Percentiles rank a stretch among this genome's conserved stretches.
Conservation (phyloP, 2,888 invertebrate genomes). For the Drosophila koepferae region DNA sequence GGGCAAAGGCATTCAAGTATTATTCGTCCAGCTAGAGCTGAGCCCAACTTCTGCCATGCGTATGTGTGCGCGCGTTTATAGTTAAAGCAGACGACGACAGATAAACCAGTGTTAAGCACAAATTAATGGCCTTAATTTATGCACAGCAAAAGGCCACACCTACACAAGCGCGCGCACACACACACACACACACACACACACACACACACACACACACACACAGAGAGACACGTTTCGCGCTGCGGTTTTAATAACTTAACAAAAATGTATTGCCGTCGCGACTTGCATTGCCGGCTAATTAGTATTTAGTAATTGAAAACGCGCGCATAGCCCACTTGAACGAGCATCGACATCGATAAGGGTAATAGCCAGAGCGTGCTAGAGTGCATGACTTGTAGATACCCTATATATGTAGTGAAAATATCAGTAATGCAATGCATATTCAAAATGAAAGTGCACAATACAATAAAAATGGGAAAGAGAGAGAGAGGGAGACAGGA, state of each 20-base stretch:
- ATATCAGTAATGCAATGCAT: background rate
- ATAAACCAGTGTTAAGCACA: slow-evolving; percentile 77
- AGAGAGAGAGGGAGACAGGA: background rate
- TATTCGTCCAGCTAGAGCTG: slow-evolving; percentile 11
- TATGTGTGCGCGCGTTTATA: slow-evolving; percentile 54
- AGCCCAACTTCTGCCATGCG: slow-evolving; percentile 46
- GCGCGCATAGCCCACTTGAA: slow-evolving; percentile 48
- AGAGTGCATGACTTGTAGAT: background rate
- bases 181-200: slow-evolving; percentile 15
- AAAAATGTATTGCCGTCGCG: slow-evolving; percentile 69
- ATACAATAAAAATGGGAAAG: background rate
- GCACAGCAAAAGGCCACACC: slow-evolving; percentile 34
- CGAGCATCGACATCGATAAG: slow-evolving; percentile 46
- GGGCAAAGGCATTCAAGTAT: slow-evolving; percentile 4
- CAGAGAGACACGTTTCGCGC: slow-evolving; percentile 18
- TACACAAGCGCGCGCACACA: slow-evolving; percentile 10
- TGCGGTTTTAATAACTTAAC: slow-evolving; percentile 75
- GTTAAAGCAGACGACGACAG: slow-evolving; percentile 69
- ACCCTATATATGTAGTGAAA: background rate
- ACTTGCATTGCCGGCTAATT: slow-evolving; percentile 67
- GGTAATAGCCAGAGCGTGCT: background rate
- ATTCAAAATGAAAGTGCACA: background rate
- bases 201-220: slow-evolving; percentile 11
- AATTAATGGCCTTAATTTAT: slow-evolving; percentile 79
- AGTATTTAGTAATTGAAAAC: slow-evolving; percentile 79